These are phyloP conservation scores for Eurois occulta DNA, from an alignment of 2,888 invertebrate genomes.

Conservation along the genomic window DNA sequence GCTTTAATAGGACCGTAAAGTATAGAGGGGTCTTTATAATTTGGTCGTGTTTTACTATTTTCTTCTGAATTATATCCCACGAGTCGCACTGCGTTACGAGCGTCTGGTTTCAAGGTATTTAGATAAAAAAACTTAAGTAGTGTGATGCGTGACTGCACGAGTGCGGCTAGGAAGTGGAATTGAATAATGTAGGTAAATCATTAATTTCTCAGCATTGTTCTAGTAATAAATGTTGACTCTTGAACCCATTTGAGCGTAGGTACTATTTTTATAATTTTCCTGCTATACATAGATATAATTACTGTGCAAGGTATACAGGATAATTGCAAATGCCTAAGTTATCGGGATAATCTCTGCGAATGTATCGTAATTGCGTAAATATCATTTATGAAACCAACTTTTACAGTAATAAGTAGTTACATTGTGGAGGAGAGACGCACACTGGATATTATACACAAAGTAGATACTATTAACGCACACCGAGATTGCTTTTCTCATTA, in stretches of 20 bases:
- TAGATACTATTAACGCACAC: conserved; percentile 40
- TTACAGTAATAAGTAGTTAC: conserved; percentile 56
- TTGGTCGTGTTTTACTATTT: conserved; percentile 52
- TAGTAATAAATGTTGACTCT: conserved; percentile 50
- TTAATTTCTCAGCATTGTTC: conserved; percentile 63
- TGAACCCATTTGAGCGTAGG: conserved; percentile 41
- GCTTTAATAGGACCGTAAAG: conserved; percentile 30
- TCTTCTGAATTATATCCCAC: conserved; percentile 66
- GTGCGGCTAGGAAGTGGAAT: conserved; percentile 65
- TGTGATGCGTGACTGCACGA: conserved; percentile 69
- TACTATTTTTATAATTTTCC: conserved; percentile 34
- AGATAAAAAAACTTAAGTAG: conserved; percentile 71
- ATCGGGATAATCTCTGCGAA: conserved; percentile 51
- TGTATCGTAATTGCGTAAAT: conserved; percentile 45
- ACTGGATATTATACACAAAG: conserved; percentile 33
- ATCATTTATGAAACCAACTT: conserved; percentile 51
- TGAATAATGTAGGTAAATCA: conserved; percentile 58
- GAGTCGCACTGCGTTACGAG: conserved; percentile 59
- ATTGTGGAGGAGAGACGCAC: conserved; percentile 30
- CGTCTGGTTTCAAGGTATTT: conserved; percentile 71
- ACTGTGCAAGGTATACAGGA: conserved; percentile 19
- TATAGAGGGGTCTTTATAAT: conserved; percentile 48
- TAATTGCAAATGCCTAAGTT: conserved; percentile 45
- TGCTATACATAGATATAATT: conserved; percentile 17
- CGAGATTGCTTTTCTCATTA: conserved; percentile 50